Evolutionary conservation across 1,140 invertebrate genomes (phyloP), one percentile per base, ranked within the genome.

Genomic region (Cryptotermes secundus): DNA sequence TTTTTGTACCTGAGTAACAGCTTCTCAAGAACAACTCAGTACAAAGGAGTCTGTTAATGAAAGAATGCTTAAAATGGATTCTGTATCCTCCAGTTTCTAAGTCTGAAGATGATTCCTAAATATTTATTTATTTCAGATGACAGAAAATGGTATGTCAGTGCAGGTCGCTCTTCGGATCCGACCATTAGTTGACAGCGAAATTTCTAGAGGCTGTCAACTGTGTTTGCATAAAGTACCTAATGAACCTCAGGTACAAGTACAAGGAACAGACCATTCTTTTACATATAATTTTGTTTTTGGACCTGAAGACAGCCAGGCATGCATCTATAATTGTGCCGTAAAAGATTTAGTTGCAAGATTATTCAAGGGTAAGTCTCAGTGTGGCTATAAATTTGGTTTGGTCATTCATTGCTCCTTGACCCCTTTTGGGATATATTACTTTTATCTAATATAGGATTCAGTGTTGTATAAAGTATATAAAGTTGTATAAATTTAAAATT

Each of bases 251-350:
- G 92, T 97, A 31, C 90, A 92, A n/a, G 92, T 98, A 1, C 91
- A 93, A 86, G 92, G 92, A 34, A 91, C 90, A 9, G 95, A 96
- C 36, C 93, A 95, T 86, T 90, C 93, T 0, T 99, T 97, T 87
- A 97, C 97, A 1, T 99, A 95, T 89, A 98, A 98, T 89, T 93
- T 96, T 91, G 96, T 97, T 0, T 96, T 97, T 87, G 91, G 93
- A 83, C 90, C 93, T 45, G 90, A 93, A 59, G 90, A 93, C 26
- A 91, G 90, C 1, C 97, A 99, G 88, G 91, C 93, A 38, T 90
- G 93, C 45, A 92, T 98, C 83, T 99, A 97, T 89, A 91, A 95
- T 34, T 92, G 90, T 10, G 95, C 96, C 86, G 94, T 98, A 7
- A 92, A 94, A 86, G 89, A 91, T 34, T 92, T 98, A 82, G 92